Evolutionary conservation across 2,888 invertebrate genomes (phyloP).

Genomic region (Liopterus haemorrhoidalis): DNA sequence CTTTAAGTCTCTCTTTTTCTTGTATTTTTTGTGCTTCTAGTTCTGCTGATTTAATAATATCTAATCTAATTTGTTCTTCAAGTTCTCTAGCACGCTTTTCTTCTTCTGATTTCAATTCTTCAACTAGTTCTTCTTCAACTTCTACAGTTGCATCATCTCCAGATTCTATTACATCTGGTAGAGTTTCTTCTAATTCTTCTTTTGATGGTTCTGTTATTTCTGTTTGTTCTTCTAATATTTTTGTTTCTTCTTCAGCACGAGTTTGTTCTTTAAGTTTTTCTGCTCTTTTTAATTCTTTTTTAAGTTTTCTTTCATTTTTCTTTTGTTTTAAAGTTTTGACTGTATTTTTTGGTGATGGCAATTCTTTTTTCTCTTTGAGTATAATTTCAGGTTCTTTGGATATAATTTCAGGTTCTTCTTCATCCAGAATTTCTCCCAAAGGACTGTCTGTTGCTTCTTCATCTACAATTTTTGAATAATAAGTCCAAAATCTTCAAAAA

Average conservation of each 20-base stretch:
- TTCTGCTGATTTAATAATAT: neutral
- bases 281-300: neutral
- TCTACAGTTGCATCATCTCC: constrained; percentile 41
- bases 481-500: too few species aligned
- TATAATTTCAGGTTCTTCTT: constrained; percentile 1
- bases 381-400: neutral
- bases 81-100: constrained; percentile 9
- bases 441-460: neutral
- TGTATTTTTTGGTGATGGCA: constrained; percentile 49
- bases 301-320: constrained; percentile 38
- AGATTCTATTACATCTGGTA: constrained; percentile 47
- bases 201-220: constrained; percentile 48
- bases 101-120: constrained; percentile 13
- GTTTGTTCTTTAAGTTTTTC: too few species aligned
- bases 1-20: constrained; percentile 5
- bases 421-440: neutral
- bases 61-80: constrained; percentile 5
- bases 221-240: constrained; percentile 52
- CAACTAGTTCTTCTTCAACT: constrained; percentile 7
- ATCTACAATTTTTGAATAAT: too few species aligned
- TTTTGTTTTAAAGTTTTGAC: constrained; percentile 38
- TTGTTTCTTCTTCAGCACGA: constrained; percentile 49
- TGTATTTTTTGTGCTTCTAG: neutral
- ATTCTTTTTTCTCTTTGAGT: constrained; percentile 47
- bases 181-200: constrained; percentile 29